phyloP scores from a whole-genome alignment of 2,797 vertebrate genomes.

The Danio aesculapii region DNA sequence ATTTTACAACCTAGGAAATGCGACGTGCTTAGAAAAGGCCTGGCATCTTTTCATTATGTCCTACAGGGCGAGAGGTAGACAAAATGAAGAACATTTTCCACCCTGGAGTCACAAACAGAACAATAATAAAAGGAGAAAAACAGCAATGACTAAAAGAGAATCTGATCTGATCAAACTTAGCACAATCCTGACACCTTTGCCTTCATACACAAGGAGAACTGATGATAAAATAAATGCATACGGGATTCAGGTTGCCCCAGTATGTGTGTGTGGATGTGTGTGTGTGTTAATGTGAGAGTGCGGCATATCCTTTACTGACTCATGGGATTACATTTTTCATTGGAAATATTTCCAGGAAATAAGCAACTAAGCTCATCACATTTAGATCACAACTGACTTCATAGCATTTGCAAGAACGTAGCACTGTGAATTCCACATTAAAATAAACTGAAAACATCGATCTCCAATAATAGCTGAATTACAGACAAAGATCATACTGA shows the following conservation, averaged over 20 bases:
- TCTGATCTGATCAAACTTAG: not conserved
- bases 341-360: not conserved
- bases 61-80: not conserved
- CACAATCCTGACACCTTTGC: slow-evolving; percentile 28
- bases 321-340: not conserved
- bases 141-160: not conserved
- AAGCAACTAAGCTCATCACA: not conserved
- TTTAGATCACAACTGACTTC: not conserved
- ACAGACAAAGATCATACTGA: no score
- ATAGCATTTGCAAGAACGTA: not conserved
- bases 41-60: not conserved
- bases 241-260: not conserved
- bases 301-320: slow-evolving; percentile 6
- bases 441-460: no score
- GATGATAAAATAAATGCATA: slow-evolving; percentile 31
- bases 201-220: slow-evolving; percentile 19
- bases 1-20: not conserved
- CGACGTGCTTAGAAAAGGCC: not conserved
- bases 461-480: no score
- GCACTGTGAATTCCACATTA: not conserved
- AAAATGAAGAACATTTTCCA: slow-evolving; percentile 10
- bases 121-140: not conserved
- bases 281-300: not conserved
- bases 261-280: not conserved
- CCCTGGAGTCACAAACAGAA: not conserved